Base-by-base conservation (phyloP, 2,888 invertebrate genomes). In the Villa cingulata region DNA sequence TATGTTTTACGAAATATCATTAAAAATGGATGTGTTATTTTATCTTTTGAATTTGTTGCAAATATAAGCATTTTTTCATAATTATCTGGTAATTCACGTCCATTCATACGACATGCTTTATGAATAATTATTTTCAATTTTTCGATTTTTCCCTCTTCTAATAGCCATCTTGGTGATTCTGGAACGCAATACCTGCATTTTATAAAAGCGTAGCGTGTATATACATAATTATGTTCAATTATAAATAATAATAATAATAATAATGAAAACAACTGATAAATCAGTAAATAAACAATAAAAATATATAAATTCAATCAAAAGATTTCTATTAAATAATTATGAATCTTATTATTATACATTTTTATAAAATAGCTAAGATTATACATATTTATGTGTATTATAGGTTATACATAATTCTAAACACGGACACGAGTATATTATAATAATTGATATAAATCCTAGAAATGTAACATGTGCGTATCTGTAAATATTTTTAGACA, bases 91-190 rank as follows among this genome's bases (percentile, higher is more conserved):
- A 83, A 63, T 51, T 73, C 71, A 43, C 71, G 72, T 47, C 74
- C 74, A 62, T 86, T 86, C 58, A 76, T 74, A 48, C 71, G 73
- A 2, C 82, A 78, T 3, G 82, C 85, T 57, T 72, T 73, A 59
- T 78, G 74, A 46, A 85, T 65, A 45, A 85, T 74, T 14, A 60
- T 65, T 62, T 76, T 73, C 2, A 84, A 76, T 70, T 83, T 79
- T 54, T 80, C 74, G 14, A 76, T 76, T 52, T 76, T 74, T 15
- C 83, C 83, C 72, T 78, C 77, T 17, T 81, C 80, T 39, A 84
- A 65, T 17, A 85, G 66, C 86, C 86, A 86, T 59, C 84, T 72
- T 5, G 86, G 86, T 2, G 85, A 85, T 71, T 86, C 85, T 7
- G 85, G 84, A 48, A 85, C 64, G 46, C 82, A 70, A 68, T 78